Conservation (phyloP, 2,113 vertebrate species). For the Etia nguti region DNA sequence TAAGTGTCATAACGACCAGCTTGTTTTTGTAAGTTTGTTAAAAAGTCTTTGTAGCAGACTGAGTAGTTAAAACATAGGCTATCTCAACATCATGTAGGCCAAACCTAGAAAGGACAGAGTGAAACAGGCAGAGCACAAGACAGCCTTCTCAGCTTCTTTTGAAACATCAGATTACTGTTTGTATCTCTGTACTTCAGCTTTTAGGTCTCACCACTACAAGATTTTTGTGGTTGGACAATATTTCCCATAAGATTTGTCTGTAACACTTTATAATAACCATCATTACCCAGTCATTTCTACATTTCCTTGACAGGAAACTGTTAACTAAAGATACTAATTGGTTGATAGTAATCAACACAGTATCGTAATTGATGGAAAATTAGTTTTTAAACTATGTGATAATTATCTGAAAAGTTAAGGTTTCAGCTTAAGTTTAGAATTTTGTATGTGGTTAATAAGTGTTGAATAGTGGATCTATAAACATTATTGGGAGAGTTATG, state of each 20-base stretch:
- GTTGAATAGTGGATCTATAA: not conserved
- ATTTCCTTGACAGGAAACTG: not conserved
- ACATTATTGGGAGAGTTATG: not conserved
- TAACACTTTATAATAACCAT: not conserved
- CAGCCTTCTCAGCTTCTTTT: not conserved
- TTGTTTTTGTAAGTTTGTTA: not conserved
- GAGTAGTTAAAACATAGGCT: rapidly evolving
- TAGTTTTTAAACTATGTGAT: not conserved
- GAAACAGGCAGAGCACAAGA: not conserved
- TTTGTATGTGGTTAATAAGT: not conserved
- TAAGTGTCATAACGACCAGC: not conserved
- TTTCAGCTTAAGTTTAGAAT: not conserved
- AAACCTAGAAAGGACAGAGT: not conserved
- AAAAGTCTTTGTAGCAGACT: not conserved
- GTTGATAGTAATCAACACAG: too few species aligned
- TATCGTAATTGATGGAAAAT: not conserved
- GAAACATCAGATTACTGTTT: not conserved
- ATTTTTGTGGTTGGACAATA: not conserved
- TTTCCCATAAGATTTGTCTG: not conserved
- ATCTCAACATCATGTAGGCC: not conserved
- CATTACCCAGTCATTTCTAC: not conserved
- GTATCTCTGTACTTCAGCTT: not conserved
- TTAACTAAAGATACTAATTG: too few species aligned
- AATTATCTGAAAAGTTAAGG: not conserved
- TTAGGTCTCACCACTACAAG: rapidly evolving